Conservation (phyloP, 1,140 invertebrate species). For the Hetaerina americana region DNA sequence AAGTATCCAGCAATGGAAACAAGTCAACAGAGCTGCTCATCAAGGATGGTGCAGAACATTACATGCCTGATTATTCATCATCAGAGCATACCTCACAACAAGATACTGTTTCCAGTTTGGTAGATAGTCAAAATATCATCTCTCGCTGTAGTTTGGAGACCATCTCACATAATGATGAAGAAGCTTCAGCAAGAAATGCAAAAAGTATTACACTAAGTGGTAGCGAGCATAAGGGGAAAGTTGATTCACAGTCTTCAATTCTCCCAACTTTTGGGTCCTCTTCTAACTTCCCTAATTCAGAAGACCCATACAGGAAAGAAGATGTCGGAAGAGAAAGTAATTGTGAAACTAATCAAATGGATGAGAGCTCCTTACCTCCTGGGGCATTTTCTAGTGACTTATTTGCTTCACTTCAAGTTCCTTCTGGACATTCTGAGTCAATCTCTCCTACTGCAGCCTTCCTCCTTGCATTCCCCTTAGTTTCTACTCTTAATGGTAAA, state of each 20-base stretch:
- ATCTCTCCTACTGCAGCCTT: constrained; percentile 66
- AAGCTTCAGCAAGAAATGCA: not conserved
- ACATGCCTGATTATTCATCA: too few species aligned
- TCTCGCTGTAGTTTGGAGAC: too few species aligned
- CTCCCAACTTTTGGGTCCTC: not conserved
- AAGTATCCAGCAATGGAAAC: too few species aligned
- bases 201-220: not conserved
- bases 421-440: constrained; percentile 45
- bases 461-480: constrained; percentile 57
- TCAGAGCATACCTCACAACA: too few species aligned
- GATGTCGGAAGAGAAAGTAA: not conserved
- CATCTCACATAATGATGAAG: too few species aligned
- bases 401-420: constrained; percentile 50
- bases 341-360: not conserved
- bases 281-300: not conserved
- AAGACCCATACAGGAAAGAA: not conserved
- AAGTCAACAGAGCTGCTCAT: too few species aligned
- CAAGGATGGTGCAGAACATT: too few species aligned
- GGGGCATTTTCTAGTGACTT: constrained; percentile 57
- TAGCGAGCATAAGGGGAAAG: not conserved
- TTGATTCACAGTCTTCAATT: not conserved
- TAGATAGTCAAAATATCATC: too few species aligned
- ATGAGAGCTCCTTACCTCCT: not conserved
- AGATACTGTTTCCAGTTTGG: too few species aligned
- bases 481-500: constrained; percentile 31